phyloP scores from a whole-genome alignment of 2,797 vertebrate species.

The Eulemur rubriventer region DNA sequence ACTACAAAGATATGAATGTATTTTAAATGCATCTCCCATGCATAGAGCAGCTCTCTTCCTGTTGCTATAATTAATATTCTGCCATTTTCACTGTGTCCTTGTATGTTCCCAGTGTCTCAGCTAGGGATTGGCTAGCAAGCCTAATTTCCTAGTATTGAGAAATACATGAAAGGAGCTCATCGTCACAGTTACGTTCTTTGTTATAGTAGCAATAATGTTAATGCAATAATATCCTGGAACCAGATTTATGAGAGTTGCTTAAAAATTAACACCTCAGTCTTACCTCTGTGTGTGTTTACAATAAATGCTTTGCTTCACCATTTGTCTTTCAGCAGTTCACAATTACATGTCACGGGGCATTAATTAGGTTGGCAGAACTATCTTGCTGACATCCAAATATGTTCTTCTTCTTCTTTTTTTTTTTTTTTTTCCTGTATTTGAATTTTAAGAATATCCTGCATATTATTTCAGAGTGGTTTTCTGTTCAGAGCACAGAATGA shows the following conservation, averaged over 20 bases:
- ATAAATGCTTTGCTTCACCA: slow-evolving; percentile 55
- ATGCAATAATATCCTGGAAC: slow-evolving; percentile 31
- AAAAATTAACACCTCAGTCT: slow-evolving; percentile 68
- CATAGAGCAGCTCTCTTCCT: not conserved
- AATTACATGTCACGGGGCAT: slow-evolving; percentile 46
- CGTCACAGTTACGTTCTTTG: slow-evolving; percentile 29
- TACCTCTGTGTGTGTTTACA: slow-evolving; percentile 57
- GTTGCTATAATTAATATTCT: not conserved
- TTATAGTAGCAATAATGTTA: slow-evolving; percentile 6
- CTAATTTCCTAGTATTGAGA: slow-evolving; percentile 41
- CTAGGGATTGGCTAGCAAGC: not conserved
- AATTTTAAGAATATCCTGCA: slow-evolving; percentile 44
- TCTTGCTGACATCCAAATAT: slow-evolving; percentile 64
- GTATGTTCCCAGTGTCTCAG: not conserved
- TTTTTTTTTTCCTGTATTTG: not conserved
- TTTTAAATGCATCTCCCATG: not conserved
- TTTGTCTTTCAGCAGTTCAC: slow-evolving; percentile 70
- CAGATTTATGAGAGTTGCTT: slow-evolving; percentile 63
- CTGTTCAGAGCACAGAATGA: not conserved
- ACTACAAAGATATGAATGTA: not conserved
- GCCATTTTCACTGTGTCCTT: not conserved
- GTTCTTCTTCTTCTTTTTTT: not conserved
- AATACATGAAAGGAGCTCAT: slow-evolving; percentile 42
- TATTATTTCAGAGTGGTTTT: slow-evolving; percentile 26
- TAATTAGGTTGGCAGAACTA: slow-evolving; percentile 59